Base-by-base conservation (phyloP, 2,113 vertebrate genomes). In the Mormyrus iriodes region DNA sequence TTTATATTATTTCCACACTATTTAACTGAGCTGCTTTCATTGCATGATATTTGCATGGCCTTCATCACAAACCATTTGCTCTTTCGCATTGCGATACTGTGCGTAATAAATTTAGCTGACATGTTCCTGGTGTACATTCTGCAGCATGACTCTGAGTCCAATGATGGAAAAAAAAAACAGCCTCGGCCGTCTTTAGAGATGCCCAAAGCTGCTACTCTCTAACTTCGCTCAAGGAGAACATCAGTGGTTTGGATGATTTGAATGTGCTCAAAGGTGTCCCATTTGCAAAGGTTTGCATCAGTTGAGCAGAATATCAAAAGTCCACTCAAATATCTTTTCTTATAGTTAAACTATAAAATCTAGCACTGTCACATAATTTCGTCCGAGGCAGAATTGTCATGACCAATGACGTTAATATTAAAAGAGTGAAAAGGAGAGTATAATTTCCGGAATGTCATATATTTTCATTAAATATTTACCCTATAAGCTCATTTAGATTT, bases 401-500 rank as follows among this genome's bases (percentile, higher is more conserved):
- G 69, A 83, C 88, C 69, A 39, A 51, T 55, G 35, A 55, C 79
- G 55, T 88, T 55, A 4, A 82, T 53, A 73, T 44, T 24, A 53
- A 35, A 7, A 65, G 55, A 58, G 53, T 44, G 31, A 88, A 69
- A 24, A 88, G 61, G n/a, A 48, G 44, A 27, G 21, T 49, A 27
- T 92, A 91, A 93, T 93, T 92, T 94, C 91, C 85, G 91, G 94
- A 92, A 93, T 92, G 93, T 91, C 93, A 91, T 91, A 88, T 93
- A 90, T 92, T 91, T 89, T 88, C 49, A 39, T 31, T 65, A 44
- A 88, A 92, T 94, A 90, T 93, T 93, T 92, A 84, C 48, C 92
- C 93, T 90, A 92, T 94, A 92, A 94, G 93, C 90, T 92, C 91
- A 90, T 21, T 42, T 39, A 92, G 94, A 93, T 94, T 93, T 93